Evolutionary conservation across 2,113 vertebrate species (phyloP).

Genomic region (Pyrgilauda ruficollis): DNA sequence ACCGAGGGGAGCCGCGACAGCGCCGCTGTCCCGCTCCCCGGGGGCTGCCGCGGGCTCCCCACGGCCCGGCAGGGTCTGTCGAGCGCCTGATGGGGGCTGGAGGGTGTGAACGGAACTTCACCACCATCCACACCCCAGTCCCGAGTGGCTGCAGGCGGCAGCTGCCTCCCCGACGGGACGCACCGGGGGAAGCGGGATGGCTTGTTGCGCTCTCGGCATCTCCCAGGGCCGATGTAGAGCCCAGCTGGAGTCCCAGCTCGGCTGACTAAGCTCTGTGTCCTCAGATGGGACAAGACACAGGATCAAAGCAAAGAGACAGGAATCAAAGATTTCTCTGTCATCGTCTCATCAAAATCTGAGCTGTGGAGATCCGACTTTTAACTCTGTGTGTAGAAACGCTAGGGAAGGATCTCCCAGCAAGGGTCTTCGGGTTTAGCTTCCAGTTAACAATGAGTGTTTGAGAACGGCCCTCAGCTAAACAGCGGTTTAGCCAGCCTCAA

Average conservation of each 20-base stretch:
- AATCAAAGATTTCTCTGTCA: not conserved
- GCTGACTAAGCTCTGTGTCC: not conserved
- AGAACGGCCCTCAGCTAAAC: not conserved
- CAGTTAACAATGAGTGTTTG: conserved; percentile 2
- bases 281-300: not conserved
- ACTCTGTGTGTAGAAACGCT: not conserved
- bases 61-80: not conserved
- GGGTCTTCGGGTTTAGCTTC: not conserved
- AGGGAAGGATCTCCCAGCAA: not conserved
- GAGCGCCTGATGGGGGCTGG: not conserved
- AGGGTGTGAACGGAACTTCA: not conserved
- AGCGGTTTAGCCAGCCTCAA: not conserved
- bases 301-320: not conserved
- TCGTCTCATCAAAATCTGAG: not conserved
- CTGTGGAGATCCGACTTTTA: not conserved
- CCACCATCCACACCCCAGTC: not conserved
- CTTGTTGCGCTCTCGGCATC: not conserved
- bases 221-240: not conserved
- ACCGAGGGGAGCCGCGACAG: not conserved
- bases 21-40: not conserved
- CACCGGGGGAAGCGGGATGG: rapidly evolving
- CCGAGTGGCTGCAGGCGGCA: not conserved
- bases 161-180: not conserved
- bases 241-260: not conserved
- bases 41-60: not conserved